A percentile compares a stretch with the other conserved stretches of the same genome.
Conservation (phyloP, 2,797 vertebrate species). For the Spea hammondii region DNA sequence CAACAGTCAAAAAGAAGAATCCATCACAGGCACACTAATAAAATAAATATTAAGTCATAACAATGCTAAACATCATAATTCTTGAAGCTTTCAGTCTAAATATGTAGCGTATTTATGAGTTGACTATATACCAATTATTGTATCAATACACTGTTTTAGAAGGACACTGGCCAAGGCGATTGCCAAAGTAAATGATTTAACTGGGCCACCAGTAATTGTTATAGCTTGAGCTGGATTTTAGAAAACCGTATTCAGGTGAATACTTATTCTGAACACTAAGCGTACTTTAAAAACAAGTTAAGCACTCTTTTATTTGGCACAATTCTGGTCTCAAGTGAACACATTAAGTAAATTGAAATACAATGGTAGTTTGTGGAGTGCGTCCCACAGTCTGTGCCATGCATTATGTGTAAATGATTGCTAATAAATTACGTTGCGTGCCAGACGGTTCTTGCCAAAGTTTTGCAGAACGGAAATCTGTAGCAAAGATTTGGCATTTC, state of each 20-base stretch:
- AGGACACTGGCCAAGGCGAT: too few species aligned
- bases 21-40: too few species aligned
- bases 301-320: constrained; percentile 37
- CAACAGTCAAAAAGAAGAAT: too few species aligned
- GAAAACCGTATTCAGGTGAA: constrained; percentile 19
- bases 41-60: too few species aligned
- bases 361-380: constrained; percentile 32
- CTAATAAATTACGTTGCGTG: constrained; percentile 29
- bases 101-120: too few species aligned
- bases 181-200: background rate
- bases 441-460: constrained; percentile 17
- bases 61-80: too few species aligned
- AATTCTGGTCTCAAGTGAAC: constrained; percentile 25
- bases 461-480: constrained; percentile 10
- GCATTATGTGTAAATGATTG: constrained; percentile 40
- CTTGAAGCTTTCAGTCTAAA: too few species aligned
- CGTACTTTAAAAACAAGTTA: constrained; percentile 7
- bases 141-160: too few species aligned
- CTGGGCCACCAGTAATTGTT: background rate
- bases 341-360: constrained; percentile 41
- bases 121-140: too few species aligned
- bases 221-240: background rate
- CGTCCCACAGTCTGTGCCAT: constrained; percentile 31
- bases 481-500: constrained; percentile 15
- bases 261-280: constrained; percentile 1